Conservation (phyloP, 2,113 vertebrate genomes). For the Bettongia penicillata region DNA sequence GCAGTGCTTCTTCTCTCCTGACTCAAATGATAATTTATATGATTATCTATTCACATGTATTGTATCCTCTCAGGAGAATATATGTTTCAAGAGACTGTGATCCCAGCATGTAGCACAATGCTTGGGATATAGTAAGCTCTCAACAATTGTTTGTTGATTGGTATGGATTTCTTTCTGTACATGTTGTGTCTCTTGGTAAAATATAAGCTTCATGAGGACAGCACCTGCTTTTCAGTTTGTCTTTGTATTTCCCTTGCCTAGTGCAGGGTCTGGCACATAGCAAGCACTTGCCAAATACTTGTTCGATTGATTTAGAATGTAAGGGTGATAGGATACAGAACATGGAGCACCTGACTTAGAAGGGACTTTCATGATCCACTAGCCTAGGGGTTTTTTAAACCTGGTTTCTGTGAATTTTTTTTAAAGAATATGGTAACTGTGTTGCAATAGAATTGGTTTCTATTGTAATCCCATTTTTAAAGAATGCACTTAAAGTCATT, state of each 20-base stretch:
- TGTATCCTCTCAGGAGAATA: neutral
- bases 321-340: neutral
- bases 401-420: no score
- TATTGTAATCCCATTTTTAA: no score
- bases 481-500: no score
- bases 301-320: neutral
- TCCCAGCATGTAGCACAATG: neutral
- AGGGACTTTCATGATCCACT: no score
- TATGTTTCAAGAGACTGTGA: neutral
- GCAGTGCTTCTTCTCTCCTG: neutral
- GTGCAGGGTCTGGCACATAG: neutral
- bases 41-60: neutral
- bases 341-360: no score
- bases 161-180: neutral
- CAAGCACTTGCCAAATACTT: neutral
- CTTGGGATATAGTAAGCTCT: neutral
- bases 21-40: neutral
- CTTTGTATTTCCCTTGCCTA: neutral
- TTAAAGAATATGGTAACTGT: no score
- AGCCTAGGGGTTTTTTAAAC: no score
- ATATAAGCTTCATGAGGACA: neutral
- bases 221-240: neutral
- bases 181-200: neutral
- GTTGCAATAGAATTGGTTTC: no score
- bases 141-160: neutral